Percentiles rank a stretch among this genome's conserved stretches.
Conservation (phyloP, 2,888 invertebrate species). For the Pseudoips prasinana region DNA sequence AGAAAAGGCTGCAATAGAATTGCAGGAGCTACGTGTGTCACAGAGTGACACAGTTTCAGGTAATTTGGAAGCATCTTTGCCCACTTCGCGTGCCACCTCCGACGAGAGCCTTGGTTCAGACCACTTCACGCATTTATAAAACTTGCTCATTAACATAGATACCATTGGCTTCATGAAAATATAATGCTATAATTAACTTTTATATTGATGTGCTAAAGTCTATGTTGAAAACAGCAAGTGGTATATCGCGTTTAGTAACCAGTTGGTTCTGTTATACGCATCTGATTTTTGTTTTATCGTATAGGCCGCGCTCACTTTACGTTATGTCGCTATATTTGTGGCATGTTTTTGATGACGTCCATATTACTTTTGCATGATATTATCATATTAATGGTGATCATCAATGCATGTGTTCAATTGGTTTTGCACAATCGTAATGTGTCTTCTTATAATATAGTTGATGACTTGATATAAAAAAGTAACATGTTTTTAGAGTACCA, state of each 20-base stretch:
- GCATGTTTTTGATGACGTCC: constrained; percentile 14
- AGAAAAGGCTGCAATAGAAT: constrained; percentile 81
- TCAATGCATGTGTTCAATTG: constrained; percentile 30
- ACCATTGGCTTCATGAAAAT: no score
- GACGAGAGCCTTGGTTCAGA: constrained; percentile 64
- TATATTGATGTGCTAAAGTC: constrained; percentile 13
- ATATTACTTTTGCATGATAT: constrained; percentile 29
- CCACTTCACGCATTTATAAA: constrained; percentile 67
- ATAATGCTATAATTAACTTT: no score
- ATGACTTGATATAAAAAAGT: no score
- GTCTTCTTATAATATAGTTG: no score
- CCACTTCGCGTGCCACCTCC: constrained; percentile 76
- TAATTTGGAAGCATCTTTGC: constrained; percentile 76
- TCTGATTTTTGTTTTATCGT: no score
- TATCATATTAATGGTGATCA: constrained; percentile 16
- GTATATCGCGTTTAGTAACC: no score
- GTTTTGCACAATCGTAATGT: constrained; percentile 20
- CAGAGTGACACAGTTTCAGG: constrained; percentile 84
- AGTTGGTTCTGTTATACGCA: no score
- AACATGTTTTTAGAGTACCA: no score
- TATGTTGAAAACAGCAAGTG: constrained; percentile 12
- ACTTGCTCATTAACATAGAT: constrained; percentile 27
- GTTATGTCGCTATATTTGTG: constrained; percentile 11
- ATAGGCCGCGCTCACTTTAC: constrained; percentile 4
- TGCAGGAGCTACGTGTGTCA: constrained; percentile 73